A percentile compares a stretch with the other conserved stretches of the same genome.
These are phyloP conservation scores for Heliothis virescens DNA, from an alignment of 1,140 invertebrate species.

Conservation along the genomic window DNA sequence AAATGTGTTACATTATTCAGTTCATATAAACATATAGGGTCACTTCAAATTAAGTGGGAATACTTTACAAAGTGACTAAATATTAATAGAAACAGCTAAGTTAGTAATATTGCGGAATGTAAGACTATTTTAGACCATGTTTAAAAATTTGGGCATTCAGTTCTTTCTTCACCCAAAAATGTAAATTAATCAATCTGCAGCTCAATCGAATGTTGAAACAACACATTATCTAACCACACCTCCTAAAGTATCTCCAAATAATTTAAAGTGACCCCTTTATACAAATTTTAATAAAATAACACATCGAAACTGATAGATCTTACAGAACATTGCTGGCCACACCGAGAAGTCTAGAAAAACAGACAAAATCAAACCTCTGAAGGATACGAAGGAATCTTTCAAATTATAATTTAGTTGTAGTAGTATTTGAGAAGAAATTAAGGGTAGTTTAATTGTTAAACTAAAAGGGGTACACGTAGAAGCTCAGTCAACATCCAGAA, in stretches of 20 bases:
- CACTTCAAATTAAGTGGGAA: conserved; percentile 13
- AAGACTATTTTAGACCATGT: too few relatives aligned
- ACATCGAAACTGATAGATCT: conserved; percentile 11
- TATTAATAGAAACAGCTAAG: neutral
- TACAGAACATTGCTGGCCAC: conserved; percentile 12
- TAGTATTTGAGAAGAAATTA: conserved; percentile 11
- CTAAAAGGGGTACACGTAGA: neutral
- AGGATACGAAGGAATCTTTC: neutral
- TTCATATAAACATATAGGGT: conserved; percentile 16
- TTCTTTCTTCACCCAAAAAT: too few relatives aligned
- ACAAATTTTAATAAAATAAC: conserved; percentile 36
- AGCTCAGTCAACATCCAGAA: neutral
- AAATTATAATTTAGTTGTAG: neutral
- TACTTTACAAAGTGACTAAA: neutral
- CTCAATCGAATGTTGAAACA: too few relatives aligned
- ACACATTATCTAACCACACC: neutral
- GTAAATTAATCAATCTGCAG: too few relatives aligned
- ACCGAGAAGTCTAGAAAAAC: conserved; percentile 6
- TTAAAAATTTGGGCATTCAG: too few relatives aligned
- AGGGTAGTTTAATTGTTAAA: neutral
- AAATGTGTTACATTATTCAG: conserved; percentile 32
- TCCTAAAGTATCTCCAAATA: neutral
- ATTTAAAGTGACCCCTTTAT: conserved; percentile 14
- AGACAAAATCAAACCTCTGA: conserved; percentile 23
- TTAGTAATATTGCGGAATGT: too few relatives aligned